phyloP scores from a whole-genome alignment of 2,888 invertebrate species.

The Cheilosia scutellata region DNA sequence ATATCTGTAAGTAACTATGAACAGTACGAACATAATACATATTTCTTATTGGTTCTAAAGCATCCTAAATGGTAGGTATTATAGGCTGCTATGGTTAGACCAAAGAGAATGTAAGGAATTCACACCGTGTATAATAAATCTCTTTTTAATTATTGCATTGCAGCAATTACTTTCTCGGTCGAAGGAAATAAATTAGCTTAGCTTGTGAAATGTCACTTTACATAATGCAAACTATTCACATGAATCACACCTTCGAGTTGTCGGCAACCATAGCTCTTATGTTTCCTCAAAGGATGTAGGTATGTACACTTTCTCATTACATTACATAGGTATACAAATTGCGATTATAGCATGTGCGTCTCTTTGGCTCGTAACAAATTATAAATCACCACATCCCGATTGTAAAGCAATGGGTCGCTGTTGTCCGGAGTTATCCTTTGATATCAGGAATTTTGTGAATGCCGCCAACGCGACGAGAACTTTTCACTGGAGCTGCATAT shows the following conservation, averaged over 20 bases:
- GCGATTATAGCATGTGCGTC: not conserved
- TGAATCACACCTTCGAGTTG: constrained; percentile 19
- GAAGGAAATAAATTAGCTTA: constrained; percentile 14
- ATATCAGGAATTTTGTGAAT: constrained; percentile 22
- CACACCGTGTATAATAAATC: constrained; percentile 4
- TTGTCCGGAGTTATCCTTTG: constrained; percentile 8
- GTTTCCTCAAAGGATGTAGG: not conserved
- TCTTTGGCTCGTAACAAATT: not conserved
- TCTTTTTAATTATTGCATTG: constrained; percentile 11
- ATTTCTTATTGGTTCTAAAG: too few species aligned
- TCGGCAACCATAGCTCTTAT: not conserved
- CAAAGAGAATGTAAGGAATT: constrained; percentile 5
- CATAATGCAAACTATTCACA: constrained; percentile 20
- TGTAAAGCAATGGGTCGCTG: too few species aligned
- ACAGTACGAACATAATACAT: too few species aligned
- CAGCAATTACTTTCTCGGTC: constrained; percentile 3
- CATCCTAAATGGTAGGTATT: too few species aligned
- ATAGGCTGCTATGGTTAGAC: not conserved
- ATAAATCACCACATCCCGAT: constrained; percentile 27
- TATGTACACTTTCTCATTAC: constrained; percentile 8
- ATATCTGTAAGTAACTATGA: too few species aligned
- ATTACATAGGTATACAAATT: not conserved
- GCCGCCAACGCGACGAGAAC: constrained; percentile 1
- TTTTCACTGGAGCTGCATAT: not conserved
- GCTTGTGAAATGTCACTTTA: constrained; percentile 7